Base-by-base conservation (phyloP, 2,113 vertebrate species). In the Heterocephalus glaber region DNA sequence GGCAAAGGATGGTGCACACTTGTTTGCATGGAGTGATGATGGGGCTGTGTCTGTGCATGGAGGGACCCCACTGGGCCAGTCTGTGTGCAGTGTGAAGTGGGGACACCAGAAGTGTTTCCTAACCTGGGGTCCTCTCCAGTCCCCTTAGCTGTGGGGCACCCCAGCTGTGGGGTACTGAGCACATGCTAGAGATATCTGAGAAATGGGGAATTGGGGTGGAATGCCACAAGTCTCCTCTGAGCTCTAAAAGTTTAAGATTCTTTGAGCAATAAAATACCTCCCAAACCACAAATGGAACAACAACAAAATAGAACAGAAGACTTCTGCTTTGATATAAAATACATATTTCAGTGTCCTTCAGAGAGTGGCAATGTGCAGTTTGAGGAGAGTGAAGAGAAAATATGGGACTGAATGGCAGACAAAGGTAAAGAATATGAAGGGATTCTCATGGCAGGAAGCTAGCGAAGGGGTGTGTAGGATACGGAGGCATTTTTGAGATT, bases 391-490 rank as follows among this genome's bases (percentile, higher is more conserved):
- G 58, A n/a, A 2, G 28, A 26, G 52, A 30, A 47, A 72, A 4
- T 2, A 1, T 1, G 13, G 17, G 4, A 26, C 54, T 9, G 13
- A 33, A 4, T 0, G 7, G 17, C 44, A 28, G 35, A 35, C 38
- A 22, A 0, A 28, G 82, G 14, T 16, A 9, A 41, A 70, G 63
- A 26, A 7, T 2, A 0, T 74, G 4, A 26, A n/a, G 38, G 41
- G n/a, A 19, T 2, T 28, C 16, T 17, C 11, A 14, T 14, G 16
- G n/a, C 2, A 3, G 44, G n/a, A 20, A 3, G 14, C 11, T 16
- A 1, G 5, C 0, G 24, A 7, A 47, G 13, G 30, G 33, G 5
- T 4, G 1, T 0, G 4, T 0, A 4, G 82, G 26, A 35, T 0
- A 19, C 12, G 22, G 35, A 38, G 44, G 47, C 1, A 5, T 1